Percentiles rank a stretch among this genome's conserved stretches.
These are phyloP conservation scores for Hesperophylax magnus DNA, from an alignment of 1,140 invertebrate genomes.

Conservation along the genomic window DNA sequence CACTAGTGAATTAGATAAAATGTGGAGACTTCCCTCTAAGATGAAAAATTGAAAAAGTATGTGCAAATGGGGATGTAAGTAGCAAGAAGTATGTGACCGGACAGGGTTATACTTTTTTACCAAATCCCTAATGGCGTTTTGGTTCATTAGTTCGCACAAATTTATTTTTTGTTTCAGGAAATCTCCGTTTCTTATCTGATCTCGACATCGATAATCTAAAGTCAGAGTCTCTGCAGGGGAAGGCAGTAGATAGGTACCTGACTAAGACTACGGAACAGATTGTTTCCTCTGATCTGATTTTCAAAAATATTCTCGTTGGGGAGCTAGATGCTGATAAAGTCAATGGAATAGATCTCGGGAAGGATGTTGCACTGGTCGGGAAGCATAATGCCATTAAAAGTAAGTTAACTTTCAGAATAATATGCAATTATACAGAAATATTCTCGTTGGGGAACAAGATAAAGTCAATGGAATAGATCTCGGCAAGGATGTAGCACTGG, in stretches of 20 bases:
- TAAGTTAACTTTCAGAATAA: not conserved
- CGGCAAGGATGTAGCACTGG: too few relatives aligned
- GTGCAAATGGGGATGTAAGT: too few relatives aligned
- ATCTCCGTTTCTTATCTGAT: constrained; percentile 53
- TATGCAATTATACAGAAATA: too few relatives aligned
- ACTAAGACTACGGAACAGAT: constrained; percentile 60
- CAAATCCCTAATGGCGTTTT: too few relatives aligned
- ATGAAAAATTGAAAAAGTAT: too few relatives aligned
- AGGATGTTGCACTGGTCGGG: constrained; percentile 61
- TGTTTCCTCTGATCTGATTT: constrained; percentile 50
- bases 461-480: too few relatives aligned
- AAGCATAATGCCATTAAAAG: constrained; percentile 54
- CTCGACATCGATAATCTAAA: constrained; percentile 55
- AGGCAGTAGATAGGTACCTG: constrained; percentile 55
- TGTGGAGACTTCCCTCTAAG: too few relatives aligned
- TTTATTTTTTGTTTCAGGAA: constrained; percentile 55
- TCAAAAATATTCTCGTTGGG: constrained; percentile 55
- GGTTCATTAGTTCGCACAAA: not conserved
- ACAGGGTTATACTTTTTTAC: too few relatives aligned
- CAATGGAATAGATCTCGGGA: constrained; percentile 59
- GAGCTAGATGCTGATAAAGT: constrained; percentile 57
- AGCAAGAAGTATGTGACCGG: too few relatives aligned
- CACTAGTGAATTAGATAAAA: too few relatives aligned
- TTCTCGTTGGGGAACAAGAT: too few relatives aligned
- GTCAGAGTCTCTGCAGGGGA: constrained; percentile 56